Base-by-base conservation (phyloP, 35 echinoderm and acorn worm genomes). In the Ophiothrix spiculata region DNA sequence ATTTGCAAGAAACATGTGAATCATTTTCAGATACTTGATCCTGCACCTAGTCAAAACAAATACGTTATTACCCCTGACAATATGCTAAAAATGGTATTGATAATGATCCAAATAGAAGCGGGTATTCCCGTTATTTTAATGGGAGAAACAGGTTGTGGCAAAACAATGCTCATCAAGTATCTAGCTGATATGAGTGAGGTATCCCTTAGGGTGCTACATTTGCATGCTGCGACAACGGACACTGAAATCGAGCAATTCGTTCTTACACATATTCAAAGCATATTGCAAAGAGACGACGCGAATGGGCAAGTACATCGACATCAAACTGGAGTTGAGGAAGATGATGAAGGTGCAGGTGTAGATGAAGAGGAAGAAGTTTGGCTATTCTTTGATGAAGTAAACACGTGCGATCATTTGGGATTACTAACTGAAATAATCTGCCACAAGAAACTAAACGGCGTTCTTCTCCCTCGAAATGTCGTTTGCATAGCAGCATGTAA, bases 61-160 rank as follows among this genome's bases (percentile, higher is more conserved):
- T 86, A 86, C 39, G 84, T 64, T 38, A 23, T 86, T 10, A 86
- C 84, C 8, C 84, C 84, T 40, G 84, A 86, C 37, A 86, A 86
- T 38, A 39, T 86, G 31, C 36, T 86, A 73, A 86, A 86, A 64
- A 86, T 86, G 84, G 39, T 86, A 31, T 76, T 86, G 21, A 77
- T 86, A 40, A 33, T 74, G 1, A 86, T 76, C 64, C 11, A 73
- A 39, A 75, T 86, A 32, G 77, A 86, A n/a, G 63, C 84, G 19
- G 64, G 75, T 29, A 36, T 86, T 31, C 84, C 84, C 23, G 84
- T 86, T 40, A 38, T 86, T 39, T 76, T 86, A 21, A 63, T 69
- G 69, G 84, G 84, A 37, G 84, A 86, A 40, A 86, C 84, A 17
- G 84, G 84, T 39, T 86, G 84, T 76, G 84, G 84, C 25, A 86